Evolutionary conservation across 53 echinoderm and acorn worm species (phyloP).

Genomic region (Holothuria scabra): DNA sequence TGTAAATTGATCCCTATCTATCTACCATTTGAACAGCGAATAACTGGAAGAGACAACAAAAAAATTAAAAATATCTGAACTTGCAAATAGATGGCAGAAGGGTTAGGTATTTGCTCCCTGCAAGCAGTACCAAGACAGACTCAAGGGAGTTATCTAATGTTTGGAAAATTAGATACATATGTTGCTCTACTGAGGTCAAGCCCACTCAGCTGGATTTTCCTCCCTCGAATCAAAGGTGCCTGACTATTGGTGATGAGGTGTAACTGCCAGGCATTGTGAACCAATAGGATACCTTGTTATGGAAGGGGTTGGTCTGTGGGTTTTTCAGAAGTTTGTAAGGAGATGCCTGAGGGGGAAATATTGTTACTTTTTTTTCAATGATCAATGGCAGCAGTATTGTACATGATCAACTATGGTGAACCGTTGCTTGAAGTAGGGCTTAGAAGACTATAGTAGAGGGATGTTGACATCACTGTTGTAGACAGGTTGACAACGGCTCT

Average conservation of each 20-base stretch:
- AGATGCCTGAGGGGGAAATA: conserved; percentile 33
- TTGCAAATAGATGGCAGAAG: no score
- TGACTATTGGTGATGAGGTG: background rate
- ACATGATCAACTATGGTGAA: no score
- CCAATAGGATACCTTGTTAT: conserved; percentile 13
- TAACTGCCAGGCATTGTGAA: background rate
- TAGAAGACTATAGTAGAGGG: no score
- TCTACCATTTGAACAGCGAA: no score
- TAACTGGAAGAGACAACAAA: no score
- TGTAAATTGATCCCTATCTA: no score
- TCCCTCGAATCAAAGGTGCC: background rate
- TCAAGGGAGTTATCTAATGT: background rate
- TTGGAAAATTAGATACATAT: conserved; percentile 36
- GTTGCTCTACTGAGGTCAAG: conserved; percentile 30
- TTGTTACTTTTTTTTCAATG: conserved; percentile 6
- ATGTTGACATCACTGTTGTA: no score
- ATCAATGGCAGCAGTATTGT: no score
- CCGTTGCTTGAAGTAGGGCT: no score
- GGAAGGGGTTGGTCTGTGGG: conserved; percentile 24
- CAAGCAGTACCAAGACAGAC: background rate
- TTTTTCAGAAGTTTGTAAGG: conserved; percentile 35
- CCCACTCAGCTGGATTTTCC: conserved; percentile 24
- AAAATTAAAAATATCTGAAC: no score
- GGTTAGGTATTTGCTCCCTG: no score
- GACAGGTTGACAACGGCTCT: no score